Base-by-base conservation (phyloP, 2,113 vertebrate species). In the Aleadryas rufinucha region DNA sequence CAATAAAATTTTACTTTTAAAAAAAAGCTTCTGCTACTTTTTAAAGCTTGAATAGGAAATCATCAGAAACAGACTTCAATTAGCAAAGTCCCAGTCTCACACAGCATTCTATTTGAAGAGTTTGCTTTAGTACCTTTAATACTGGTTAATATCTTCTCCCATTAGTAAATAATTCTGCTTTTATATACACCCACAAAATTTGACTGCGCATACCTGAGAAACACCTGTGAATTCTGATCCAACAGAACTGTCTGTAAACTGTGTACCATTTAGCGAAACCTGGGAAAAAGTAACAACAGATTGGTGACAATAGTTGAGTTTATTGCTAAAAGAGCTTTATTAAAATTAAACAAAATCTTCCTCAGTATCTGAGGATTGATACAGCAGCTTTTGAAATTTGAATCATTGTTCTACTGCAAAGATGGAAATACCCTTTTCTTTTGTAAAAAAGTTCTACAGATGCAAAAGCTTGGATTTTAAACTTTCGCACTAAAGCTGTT, bases 141-240 rank as follows among this genome's bases (percentile, higher is more conserved):
- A 75, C 5, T 39, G 13, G 9, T 88, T 47, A 65, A 26, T 35
- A 44, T 9, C 10, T 27, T 50, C 4, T 59, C 30, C 16, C 6
- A 11, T 60, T 37, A 70, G 3, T 13, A 90, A 85, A 22, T 59
- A 66, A 71, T 45, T 69, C 53, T 86, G 16, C 23, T 56, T n/a
- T 56, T 41, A 76, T 30, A 68, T 2, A 56, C 6, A 69, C 8
- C 4, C 47, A 71, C 8, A 77, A 78, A 66, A 63, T 30, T 19
- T 49, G 50, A 26, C 35, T 42, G 47, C 31, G 84, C 95, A 87
- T 98, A 99, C 99, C 98, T 99, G 99, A 96, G 99, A 98, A 93
- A 99, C 98, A 91, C 98, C 98, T 9, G 99, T 98, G 97, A 99
- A 99, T 95, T 99, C 99, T 68, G 99, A 98, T 83, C 98, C 98